Conservation (phyloP, 2,113 vertebrate species). For the Equus quagga region DNA sequence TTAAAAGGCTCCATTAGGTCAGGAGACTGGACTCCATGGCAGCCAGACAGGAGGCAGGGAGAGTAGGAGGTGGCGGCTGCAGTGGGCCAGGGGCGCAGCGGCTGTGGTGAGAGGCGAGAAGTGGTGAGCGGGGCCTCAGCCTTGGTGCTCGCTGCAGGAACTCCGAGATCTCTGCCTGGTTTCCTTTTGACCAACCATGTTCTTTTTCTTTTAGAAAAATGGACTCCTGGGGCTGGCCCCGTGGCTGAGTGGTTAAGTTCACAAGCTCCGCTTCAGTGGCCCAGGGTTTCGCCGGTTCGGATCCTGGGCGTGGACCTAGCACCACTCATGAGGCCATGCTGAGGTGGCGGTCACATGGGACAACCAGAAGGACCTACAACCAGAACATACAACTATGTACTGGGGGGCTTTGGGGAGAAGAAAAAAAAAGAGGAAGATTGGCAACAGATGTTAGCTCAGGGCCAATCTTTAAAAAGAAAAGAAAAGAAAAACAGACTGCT, state of each 20-base stretch:
- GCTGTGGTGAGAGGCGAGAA: rapidly evolving
- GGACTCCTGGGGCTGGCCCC: background rate
- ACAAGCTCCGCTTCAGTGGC: too few relatives aligned
- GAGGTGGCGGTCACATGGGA: too few relatives aligned
- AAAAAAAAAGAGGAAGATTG: too few relatives aligned
- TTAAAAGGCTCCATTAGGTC: background rate
- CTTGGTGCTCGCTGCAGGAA: background rate
- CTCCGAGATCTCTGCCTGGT: background rate
- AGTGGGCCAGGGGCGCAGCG: background rate
- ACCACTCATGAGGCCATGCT: too few relatives aligned
- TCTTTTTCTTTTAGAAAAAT: background rate
- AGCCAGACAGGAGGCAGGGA: background rate
- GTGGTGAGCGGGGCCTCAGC: background rate
- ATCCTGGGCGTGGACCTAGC: too few relatives aligned
- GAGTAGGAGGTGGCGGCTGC: background rate
- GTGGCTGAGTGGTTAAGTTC: too few relatives aligned
- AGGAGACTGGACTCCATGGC: background rate
- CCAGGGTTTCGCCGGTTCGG: too few relatives aligned
- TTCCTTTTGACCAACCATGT: background rate
- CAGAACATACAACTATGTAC: too few relatives aligned
- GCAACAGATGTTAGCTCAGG: too few relatives aligned
- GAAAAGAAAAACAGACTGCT: background rate
- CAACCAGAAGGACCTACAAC: too few relatives aligned
- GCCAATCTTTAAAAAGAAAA: too few relatives aligned
- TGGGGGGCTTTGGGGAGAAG: too few relatives aligned